Percentiles rank a stretch among this genome's conserved stretches.
These are phyloP conservation scores for Camponotus floridanus DNA, from an alignment of 1,140 invertebrate genomes.

Conservation along the genomic window DNA sequence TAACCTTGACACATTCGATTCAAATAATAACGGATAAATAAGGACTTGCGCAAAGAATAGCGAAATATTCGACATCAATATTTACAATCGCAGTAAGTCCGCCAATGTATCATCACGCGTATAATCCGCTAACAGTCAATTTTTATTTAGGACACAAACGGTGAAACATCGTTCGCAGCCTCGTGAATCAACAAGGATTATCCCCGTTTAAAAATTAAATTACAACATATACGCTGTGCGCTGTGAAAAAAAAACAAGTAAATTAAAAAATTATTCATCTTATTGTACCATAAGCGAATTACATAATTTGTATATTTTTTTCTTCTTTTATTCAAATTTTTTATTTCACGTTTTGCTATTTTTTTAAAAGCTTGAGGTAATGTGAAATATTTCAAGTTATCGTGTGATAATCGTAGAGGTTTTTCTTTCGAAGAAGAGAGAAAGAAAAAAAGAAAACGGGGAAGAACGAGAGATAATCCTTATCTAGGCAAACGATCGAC, in stretches of 20 bases:
- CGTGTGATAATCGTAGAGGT: background rate
- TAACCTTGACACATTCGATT: background rate
- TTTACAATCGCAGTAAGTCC: constrained; percentile 11
- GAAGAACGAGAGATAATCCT: constrained; percentile 32
- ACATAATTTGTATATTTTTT: constrained; percentile 59
- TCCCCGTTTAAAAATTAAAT: background rate
- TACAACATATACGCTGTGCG: background rate
- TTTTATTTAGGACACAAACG: constrained; percentile 3
- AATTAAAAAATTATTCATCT: background rate
- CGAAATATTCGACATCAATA: background rate
- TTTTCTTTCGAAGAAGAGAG: background rate
- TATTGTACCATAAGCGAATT: background rate
- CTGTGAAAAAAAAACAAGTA: background rate
- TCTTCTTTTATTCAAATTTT: constrained; percentile 38
- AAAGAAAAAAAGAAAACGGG: background rate
- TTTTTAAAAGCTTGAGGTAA: constrained; percentile 8
- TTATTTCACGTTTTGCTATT: background rate
- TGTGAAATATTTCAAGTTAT: background rate
- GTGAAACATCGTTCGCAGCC: background rate
- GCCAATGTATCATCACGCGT: background rate
- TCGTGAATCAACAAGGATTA: constrained; percentile 23
- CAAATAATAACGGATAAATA: background rate
- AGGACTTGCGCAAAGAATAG: background rate
- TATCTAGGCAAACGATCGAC: background rate
- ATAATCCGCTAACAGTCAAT: background rate